Base-by-base conservation (phyloP, 2,113 vertebrate species). In the Stictonetta naevosa region DNA sequence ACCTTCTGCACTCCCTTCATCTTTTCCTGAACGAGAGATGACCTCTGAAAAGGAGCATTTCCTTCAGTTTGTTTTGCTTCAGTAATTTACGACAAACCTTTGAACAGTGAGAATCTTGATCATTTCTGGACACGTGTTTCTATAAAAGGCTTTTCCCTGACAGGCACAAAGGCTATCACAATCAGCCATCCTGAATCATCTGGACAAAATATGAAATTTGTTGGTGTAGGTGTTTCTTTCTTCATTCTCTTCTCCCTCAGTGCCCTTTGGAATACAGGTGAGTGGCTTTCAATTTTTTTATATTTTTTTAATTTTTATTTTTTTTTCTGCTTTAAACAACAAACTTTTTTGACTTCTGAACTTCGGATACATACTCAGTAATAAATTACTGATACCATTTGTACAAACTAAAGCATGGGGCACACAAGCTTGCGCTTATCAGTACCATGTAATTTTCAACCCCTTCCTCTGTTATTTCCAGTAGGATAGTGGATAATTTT, bases 71-170 rank as follows among this genome's bases (percentile, higher is more conserved):
- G 94, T 62, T 83, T 74, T 62, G 83, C 92, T 90, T 81, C 86
- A 59, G 83, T 93, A 67, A 58, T 77, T 90, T 75, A 63, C 44
- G 88, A 52, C 79, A 92, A 95, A 97, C 95, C 95, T 97, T 96
- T 96, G 96, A 88, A 93, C 96, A 46, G 59, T 0, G 0, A 81
- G 83, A 40, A 50, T 66, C 86, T 83, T 69, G 29, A 79, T 85
- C 60, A 53, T 92, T 90, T 86, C 91, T 77, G 83, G 76, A 58
- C 90, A 63, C 18, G 3, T 31, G 31, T 59, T 90, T 52, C 59
- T 87, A 60, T 46, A 93, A 80, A 90, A 86, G 68, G 40, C 46
- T 92, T 63, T 62, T 77, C 40, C 34, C 5, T 3, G 40, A 5
- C 52, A 21, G 68, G 36, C 58, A 67, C 21, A 10, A 67, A 81